A percentile compares a stretch with the other conserved stretches of the same genome.
These are phyloP conservation scores for Lanius collurio DNA, from an alignment of 2,113 vertebrate species.

Conservation along the genomic window DNA sequence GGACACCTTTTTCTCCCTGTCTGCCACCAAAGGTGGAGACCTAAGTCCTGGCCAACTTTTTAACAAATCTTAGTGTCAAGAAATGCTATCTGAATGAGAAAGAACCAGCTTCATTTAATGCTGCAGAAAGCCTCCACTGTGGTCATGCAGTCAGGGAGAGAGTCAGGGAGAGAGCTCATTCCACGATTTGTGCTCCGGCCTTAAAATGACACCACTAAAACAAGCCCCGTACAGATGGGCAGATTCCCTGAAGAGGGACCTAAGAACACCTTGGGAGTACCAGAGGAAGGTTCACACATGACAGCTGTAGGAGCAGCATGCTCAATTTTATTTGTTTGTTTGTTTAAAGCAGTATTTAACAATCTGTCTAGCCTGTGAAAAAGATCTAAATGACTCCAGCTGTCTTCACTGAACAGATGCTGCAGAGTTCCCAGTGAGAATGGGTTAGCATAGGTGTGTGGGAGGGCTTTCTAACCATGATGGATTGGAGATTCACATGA, in stretches of 20 bases:
- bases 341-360: background rate
- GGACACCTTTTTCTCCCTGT: background rate
- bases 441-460: background rate
- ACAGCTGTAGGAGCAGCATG: background rate
- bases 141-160: background rate
- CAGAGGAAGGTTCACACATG: background rate
- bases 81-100: background rate
- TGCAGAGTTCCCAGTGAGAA: background rate
- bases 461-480: background rate
- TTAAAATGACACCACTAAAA: background rate
- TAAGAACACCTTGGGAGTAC: background rate
- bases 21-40: background rate
- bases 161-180: background rate
- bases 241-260: background rate
- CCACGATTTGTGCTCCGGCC: background rate
- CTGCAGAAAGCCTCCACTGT: background rate
- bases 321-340: background rate
- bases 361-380: background rate
- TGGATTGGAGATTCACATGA: background rate
- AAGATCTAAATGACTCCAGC: background rate
- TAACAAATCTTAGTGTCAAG: background rate
- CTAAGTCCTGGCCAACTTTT: background rate
- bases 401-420: background rate
- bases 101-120: rapidly evolving
- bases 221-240: background rate